Evolutionary conservation across 2,888 invertebrate genomes (phyloP).

Genomic region (Halocaridina rubra): DNA sequence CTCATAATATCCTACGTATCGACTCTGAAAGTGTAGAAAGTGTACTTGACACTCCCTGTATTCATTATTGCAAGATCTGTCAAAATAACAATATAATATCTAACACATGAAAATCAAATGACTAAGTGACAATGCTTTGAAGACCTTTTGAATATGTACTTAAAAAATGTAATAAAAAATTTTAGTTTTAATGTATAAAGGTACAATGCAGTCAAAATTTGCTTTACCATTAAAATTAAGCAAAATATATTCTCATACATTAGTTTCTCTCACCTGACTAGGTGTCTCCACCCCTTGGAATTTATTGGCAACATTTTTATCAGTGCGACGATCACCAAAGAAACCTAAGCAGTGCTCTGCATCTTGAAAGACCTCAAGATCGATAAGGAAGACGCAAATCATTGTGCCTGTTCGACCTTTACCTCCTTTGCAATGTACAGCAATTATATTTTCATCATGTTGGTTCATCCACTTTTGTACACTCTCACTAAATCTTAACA

Average conservation of each 20-base stretch:
- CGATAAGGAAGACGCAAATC: constrained; percentile 71
- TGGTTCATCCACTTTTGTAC: constrained; percentile 69
- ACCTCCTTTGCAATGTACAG: constrained; percentile 72
- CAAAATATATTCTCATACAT: too few relatives aligned
- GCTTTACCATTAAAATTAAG: too few relatives aligned
- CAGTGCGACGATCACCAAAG: constrained; percentile 71
- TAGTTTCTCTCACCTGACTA: constrained; percentile 68
- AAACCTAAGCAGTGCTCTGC: constrained; percentile 70
- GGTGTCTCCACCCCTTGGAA: constrained; percentile 73
- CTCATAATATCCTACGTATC: constrained; percentile 72
- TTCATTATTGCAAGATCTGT: too few relatives aligned
- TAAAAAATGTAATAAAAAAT: too few relatives aligned
- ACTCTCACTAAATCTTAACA: constrained; percentile 69
- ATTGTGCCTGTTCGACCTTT: constrained; percentile 72
- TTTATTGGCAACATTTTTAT: constrained; percentile 69
- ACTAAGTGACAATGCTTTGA: too few relatives aligned
- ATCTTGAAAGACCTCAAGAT: constrained; percentile 69
- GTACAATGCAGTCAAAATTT: too few relatives aligned
- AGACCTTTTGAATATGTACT: too few relatives aligned
- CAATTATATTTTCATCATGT: constrained; percentile 70
- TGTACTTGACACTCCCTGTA: too few relatives aligned
- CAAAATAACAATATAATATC: too few relatives aligned
- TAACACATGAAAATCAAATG: too few relatives aligned
- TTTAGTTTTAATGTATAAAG: too few relatives aligned
- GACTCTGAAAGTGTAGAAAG: too few relatives aligned